phyloP scores from a whole-genome alignment of 2,113 vertebrate genomes.

The Panthera leo region DNA sequence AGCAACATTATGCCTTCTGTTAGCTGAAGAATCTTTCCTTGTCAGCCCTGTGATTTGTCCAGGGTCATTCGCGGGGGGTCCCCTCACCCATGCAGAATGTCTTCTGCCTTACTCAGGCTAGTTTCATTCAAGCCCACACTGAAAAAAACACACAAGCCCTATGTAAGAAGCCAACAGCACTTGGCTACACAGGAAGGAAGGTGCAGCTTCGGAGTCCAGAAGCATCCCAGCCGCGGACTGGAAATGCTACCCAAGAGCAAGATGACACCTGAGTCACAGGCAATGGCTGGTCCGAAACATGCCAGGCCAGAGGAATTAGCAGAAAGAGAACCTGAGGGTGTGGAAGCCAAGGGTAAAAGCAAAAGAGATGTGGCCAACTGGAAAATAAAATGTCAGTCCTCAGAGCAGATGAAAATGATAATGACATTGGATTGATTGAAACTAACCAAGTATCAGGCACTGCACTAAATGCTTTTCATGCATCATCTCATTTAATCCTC shows the following conservation, averaged over 20 bases:
- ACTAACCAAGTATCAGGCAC: fast-evolving
- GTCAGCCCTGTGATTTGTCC: not conserved
- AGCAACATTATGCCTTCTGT: not conserved
- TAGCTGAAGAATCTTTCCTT: not conserved
- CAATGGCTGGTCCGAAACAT: not conserved
- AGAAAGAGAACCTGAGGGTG: not conserved
- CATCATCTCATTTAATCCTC: not conserved
- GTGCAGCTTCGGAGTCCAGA: fast-evolving
- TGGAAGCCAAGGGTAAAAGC: fast-evolving
- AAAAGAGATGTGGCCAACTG: not conserved
- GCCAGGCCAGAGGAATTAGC: no score
- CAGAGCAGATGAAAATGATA: not conserved
- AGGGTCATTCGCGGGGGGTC: not conserved
- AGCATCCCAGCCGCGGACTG: no score
- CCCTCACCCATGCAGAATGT: not conserved
- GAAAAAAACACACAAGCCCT: not conserved
- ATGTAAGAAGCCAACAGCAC: not conserved
- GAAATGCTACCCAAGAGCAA: not conserved
- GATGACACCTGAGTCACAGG: not conserved
- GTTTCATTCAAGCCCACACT: not conserved
- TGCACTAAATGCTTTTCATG: not conserved
- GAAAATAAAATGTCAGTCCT: not conserved
- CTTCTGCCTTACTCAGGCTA: not conserved
- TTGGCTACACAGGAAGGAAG: not conserved
- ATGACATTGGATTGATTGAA: not conserved